phyloP scores from a whole-genome alignment of 2,113 vertebrate genomes.

The Scartelaos histophorus region DNA sequence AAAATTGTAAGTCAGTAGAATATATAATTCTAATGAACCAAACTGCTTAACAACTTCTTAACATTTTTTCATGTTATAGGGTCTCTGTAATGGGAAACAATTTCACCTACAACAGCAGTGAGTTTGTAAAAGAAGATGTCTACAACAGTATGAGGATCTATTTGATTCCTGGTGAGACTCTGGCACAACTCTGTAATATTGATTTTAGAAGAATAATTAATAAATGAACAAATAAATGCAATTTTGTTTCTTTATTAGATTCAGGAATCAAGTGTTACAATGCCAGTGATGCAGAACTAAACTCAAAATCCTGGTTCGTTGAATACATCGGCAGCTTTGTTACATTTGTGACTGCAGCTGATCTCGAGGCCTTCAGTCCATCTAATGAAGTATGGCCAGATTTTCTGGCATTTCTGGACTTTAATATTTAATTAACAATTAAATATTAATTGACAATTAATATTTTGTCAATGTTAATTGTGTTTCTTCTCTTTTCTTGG shows the following conservation, averaged over 20 bases:
- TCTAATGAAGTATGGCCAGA: slow-evolving; percentile 31
- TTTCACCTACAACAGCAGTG: slow-evolving; percentile 49
- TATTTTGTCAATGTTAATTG: neutral
- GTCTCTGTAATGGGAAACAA: slow-evolving; percentile 60
- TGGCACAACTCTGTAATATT: neutral
- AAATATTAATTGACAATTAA: too few relatives aligned
- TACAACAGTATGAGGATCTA: slow-evolving; percentile 65
- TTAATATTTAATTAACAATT: neutral
- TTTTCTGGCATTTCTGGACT: neutral
- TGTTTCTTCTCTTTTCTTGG: neutral
- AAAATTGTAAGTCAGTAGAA: slow-evolving; percentile 58
- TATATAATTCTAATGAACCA: neutral
- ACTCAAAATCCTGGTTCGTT: slow-evolving; percentile 63
- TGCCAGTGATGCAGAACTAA: slow-evolving; percentile 47
- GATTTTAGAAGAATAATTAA: neutral
- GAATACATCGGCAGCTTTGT: slow-evolving; percentile 60
- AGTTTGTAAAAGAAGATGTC: slow-evolving; percentile 53
- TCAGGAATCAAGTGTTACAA: slow-evolving; percentile 57
- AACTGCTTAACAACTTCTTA: slow-evolving; percentile 17
- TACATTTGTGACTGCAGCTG: slow-evolving; percentile 47
- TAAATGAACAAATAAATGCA: neutral
- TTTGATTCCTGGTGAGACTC: slow-evolving; percentile 41
- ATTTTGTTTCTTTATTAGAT: slow-evolving; percentile 27
- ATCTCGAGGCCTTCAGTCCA: slow-evolving; percentile 49
- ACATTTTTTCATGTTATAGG: too few relatives aligned